Evolutionary conservation across 1,140 invertebrate genomes (phyloP).

Genomic region (Lithobius niger): DNA sequence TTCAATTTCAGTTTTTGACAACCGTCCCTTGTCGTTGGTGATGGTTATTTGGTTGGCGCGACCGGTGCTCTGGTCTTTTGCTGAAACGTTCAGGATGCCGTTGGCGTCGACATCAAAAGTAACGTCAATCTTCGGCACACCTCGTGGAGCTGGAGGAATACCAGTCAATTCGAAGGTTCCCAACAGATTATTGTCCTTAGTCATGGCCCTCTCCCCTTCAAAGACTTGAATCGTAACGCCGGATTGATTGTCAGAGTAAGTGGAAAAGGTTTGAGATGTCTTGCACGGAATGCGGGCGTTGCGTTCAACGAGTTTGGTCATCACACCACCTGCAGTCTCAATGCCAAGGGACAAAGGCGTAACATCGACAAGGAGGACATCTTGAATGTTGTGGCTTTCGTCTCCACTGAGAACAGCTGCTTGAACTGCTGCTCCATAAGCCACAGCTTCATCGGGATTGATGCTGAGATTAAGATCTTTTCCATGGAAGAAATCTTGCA

Average conservation of each 20-base stretch:
- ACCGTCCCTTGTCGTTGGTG: constrained; percentile 46
- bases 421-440: constrained; percentile 40
- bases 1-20: constrained; percentile 47
- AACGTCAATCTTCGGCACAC: constrained; percentile 42
- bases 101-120: constrained; percentile 37
- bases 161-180: constrained; percentile 89
- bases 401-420: constrained; percentile 86
- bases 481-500: constrained; percentile 8
- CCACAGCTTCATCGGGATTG: constrained; percentile 46
- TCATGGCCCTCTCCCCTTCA: constrained; percentile 87
- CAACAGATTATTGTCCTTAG: constrained; percentile 79
- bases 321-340: constrained; percentile 48
- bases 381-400: constrained; percentile 49
- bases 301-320: constrained; percentile 47
- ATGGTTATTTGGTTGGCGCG: constrained; percentile 48
- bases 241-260: constrained; percentile 55
- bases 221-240: constrained; percentile 59
- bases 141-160: constrained; percentile 78
- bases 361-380: constrained; percentile 51
- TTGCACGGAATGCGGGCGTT: constrained; percentile 54
- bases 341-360: constrained; percentile 49
- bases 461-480: constrained; percentile 45
- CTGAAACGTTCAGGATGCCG: constrained; percentile 37
- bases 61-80: constrained; percentile 47
- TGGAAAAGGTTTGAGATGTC: constrained; percentile 49